phyloP scores from a whole-genome alignment of 1,140 invertebrate species.

The Drosophila erecta region DNA sequence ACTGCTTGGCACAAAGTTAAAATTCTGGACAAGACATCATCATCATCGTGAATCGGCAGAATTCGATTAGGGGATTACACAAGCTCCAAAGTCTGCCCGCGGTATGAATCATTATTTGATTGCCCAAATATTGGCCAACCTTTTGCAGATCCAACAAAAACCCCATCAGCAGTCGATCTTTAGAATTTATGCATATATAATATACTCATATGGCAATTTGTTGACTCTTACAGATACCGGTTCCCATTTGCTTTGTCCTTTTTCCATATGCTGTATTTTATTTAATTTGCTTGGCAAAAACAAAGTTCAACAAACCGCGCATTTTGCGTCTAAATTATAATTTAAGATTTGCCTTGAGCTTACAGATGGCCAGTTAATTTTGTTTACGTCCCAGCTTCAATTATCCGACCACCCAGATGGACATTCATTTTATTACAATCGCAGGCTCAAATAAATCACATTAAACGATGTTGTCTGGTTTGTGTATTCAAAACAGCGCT shows the following conservation, averaged over 20 bases:
- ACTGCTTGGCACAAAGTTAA: conserved; percentile 20
- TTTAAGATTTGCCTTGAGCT: conserved; percentile 23
- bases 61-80: conserved; percentile 36
- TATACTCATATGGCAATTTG: conserved; percentile 14
- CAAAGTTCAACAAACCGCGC: conserved; percentile 68
- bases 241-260: conserved; percentile 30
- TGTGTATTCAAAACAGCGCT: conserved; percentile 30
- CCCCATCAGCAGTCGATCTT: not conserved
- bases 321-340: conserved; percentile 20
- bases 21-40: conserved; percentile 58
- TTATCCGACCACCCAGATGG: conserved; percentile 46
- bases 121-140: conserved; percentile 19
- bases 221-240: conserved; percentile 58
- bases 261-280: conserved; percentile 14
- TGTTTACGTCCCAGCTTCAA: conserved; percentile 33
- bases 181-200: conserved; percentile 1
- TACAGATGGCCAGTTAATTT: conserved; percentile 52
- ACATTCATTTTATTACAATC: conserved; percentile 24
- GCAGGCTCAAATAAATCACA: conserved; percentile 5
- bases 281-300: conserved; percentile 20
- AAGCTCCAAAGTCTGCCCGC: conserved; percentile 6
- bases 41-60: conserved; percentile 69
- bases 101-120: conserved; percentile 25
- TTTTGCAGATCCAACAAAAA: conserved; percentile 7
- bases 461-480: conserved; percentile 1